These are phyloP conservation scores for Limonius californicus DNA, from an alignment of 1,140 invertebrate species.

Conservation along the genomic window DNA sequence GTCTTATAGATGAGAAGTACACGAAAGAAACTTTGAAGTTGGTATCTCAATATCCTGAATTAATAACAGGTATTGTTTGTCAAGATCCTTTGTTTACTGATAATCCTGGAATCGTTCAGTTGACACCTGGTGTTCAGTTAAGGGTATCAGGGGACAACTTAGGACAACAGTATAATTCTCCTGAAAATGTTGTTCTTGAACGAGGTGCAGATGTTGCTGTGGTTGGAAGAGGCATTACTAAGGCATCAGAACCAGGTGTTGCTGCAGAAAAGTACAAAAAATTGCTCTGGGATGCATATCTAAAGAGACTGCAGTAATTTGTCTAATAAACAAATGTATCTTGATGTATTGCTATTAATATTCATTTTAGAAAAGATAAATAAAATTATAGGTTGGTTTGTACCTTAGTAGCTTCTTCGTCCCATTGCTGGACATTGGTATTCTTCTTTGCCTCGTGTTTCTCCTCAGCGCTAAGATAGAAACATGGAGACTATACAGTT, in stretches of 20 bases:
- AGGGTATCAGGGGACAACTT: conserved; percentile 57
- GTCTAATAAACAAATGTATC: no score
- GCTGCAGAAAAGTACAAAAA: conserved; percentile 69
- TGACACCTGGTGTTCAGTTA: conserved; percentile 84
- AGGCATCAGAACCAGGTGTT: conserved; percentile 59
- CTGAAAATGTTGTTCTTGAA: conserved; percentile 71
- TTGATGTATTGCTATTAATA: no score
- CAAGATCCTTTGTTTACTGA: conserved; percentile 66
- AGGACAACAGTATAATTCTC: conserved; percentile 71
- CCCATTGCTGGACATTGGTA: no score
- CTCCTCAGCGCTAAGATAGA: no score
- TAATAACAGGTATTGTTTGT: conserved; percentile 84
- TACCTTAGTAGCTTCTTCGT: no score
- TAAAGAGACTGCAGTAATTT: no score
- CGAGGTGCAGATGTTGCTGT: conserved; percentile 89
- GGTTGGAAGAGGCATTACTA: conserved; percentile 86
- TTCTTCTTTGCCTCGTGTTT: no score
- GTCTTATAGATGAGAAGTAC: conserved; percentile 73
- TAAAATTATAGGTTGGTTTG: no score
- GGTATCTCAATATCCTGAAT: conserved; percentile 60
- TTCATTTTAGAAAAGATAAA: no score
- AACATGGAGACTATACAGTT: no score
- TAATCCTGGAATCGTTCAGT: conserved; percentile 70
- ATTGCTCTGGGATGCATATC: conserved; percentile 74
- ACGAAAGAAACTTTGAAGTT: conserved; percentile 65